These are phyloP conservation scores for Petrosia ficiformis DNA, from an alignment of 37 sponge, comb jelly and placozoan genomes.

Conservation along the genomic window DNA sequence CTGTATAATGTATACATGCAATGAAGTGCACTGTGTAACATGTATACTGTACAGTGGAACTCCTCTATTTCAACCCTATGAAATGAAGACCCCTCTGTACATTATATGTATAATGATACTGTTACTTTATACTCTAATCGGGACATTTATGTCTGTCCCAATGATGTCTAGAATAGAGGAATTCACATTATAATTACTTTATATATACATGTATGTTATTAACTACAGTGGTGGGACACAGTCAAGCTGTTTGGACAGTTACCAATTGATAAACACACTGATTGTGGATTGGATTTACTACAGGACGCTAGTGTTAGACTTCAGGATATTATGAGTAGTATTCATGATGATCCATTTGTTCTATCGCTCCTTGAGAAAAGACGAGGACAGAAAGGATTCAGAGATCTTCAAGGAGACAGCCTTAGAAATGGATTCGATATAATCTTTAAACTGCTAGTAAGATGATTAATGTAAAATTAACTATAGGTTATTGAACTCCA, in stretches of 20 bases:
- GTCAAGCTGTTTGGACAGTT: slow-evolving; percentile 30
- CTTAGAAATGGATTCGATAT: slow-evolving; percentile 37
- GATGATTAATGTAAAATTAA: too few relatives aligned
- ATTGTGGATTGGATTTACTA: slow-evolving; percentile 23
- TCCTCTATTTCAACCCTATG: too few relatives aligned
- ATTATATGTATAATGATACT: too few relatives aligned
- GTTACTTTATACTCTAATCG: too few relatives aligned
- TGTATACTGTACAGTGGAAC: too few relatives aligned
- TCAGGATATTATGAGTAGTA: slow-evolving; percentile 45
- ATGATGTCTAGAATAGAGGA: too few relatives aligned
- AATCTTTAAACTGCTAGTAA: background rate
- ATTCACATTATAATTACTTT: too few relatives aligned
- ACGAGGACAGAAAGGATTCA: slow-evolving; percentile 60
- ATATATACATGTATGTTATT: too few relatives aligned
- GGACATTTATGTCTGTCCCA: too few relatives aligned
- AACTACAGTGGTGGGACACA: slow-evolving; percentile 50
- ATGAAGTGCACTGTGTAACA: too few relatives aligned
- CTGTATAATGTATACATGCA: too few relatives aligned
- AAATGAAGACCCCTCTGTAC: too few relatives aligned
- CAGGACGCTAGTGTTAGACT: slow-evolving; percentile 38
- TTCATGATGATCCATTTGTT: slow-evolving; percentile 45
- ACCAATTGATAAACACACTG: background rate
- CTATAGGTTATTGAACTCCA: slow-evolving; percentile 57
- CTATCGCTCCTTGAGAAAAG: slow-evolving; percentile 57
- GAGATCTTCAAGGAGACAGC: slow-evolving; percentile 72